These are phyloP conservation scores for Phengaris arion DNA, from an alignment of 2,888 invertebrate genomes.

Conservation along the genomic window DNA sequence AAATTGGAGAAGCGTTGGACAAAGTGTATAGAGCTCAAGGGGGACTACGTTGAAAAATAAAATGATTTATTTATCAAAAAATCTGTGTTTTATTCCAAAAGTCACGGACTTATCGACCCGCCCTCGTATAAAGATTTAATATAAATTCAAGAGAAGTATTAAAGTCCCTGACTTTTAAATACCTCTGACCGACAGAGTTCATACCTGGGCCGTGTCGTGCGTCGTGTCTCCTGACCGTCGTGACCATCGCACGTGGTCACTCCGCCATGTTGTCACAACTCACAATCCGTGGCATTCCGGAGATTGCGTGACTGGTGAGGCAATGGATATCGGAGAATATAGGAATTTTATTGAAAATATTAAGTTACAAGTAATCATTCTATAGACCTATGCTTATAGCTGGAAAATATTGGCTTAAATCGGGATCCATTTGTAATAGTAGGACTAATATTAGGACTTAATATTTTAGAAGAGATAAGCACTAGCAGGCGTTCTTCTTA, in stretches of 20 bases:
- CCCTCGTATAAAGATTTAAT: no score
- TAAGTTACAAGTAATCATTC: not conserved
- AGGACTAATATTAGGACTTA: no score
- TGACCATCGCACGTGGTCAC: slow-evolving; percentile 67
- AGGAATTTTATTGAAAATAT: not conserved
- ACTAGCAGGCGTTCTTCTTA: no score
- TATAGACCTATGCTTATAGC: not conserved
- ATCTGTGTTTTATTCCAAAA: no score
- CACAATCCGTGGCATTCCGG: not conserved
- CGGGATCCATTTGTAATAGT: no score
- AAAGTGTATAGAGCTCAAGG: no score
- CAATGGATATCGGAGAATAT: not conserved
- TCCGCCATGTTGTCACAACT: slow-evolving; percentile 37
- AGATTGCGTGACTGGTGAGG: not conserved
- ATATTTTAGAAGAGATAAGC: no score
- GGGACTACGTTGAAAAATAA: no score
- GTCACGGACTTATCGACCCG: no score
- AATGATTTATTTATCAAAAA: no score
- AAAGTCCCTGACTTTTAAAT: not conserved
- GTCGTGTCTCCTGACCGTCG: slow-evolving; percentile 45
- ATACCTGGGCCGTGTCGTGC: slow-evolving; percentile 26
- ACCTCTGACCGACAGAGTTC: not conserved
- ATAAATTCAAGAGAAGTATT: not conserved
- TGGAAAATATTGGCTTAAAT: slow-evolving; percentile 30
- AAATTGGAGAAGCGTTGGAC: no score